Evolutionary conservation across 1,140 invertebrate genomes (phyloP).

Genomic region (Zaprionus taronus): DNA sequence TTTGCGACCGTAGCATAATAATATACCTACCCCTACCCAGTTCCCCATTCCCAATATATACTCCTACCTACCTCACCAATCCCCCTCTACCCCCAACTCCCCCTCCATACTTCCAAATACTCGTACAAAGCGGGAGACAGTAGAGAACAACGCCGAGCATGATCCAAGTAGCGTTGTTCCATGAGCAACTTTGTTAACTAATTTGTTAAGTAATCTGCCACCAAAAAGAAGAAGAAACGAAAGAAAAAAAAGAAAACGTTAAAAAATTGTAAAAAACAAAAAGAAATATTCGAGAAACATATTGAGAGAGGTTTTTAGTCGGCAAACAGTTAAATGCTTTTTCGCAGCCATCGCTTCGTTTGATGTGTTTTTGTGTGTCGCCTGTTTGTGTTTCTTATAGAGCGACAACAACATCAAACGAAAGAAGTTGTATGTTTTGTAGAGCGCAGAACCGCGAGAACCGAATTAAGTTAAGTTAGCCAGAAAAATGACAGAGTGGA

Average conservation of each 20-base stretch:
- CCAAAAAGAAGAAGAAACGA: constrained; percentile 50
- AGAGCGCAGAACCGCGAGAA: constrained; percentile 10
- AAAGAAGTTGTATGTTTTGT: constrained; percentile 76
- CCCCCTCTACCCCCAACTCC: neutral
- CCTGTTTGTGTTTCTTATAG: constrained; percentile 33
- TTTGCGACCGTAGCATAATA: neutral
- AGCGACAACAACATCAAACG: constrained; percentile 48
- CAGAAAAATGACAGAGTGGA: constrained; percentile 52
- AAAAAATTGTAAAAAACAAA: constrained; percentile 43
- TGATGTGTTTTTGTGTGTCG: constrained; percentile 48
- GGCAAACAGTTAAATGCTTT: constrained; percentile 73
- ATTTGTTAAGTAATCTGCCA: constrained; percentile 79
- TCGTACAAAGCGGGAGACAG: constrained; percentile 65
- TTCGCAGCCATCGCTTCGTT: constrained; percentile 77
- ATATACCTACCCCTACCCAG: neutral
- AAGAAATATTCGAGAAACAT: constrained; percentile 42
- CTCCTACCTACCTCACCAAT: constrained; percentile 3
- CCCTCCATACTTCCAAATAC: constrained; percentile 54
- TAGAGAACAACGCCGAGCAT: constrained; percentile 11
- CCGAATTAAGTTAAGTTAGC: constrained; percentile 64
- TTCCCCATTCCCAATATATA: constrained; percentile 7
- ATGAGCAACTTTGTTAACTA: constrained; percentile 81
- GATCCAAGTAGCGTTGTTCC: constrained; percentile 58
- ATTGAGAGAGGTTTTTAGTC: constrained; percentile 52
- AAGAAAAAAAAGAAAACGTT: constrained; percentile 26